Base-by-base conservation (phyloP, 2,888 invertebrate genomes). In the Limnephilus marmoratus region DNA sequence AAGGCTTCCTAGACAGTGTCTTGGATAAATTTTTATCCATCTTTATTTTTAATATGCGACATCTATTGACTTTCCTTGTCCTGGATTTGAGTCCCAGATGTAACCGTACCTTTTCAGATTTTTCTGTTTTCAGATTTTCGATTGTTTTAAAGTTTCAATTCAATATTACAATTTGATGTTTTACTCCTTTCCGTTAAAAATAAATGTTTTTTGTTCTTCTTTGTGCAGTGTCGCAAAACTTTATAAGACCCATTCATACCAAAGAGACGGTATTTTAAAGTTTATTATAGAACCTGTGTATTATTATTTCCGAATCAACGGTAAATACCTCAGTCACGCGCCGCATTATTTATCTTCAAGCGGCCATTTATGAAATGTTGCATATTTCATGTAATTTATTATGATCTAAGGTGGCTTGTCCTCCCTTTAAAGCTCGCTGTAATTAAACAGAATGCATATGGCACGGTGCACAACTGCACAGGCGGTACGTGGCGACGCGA, bases 291-390 rank as follows among this genome's bases (percentile, higher is more conserved):
- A 68, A 68, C 68, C 68, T 68, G 68, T 68, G 24, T n/a, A 68
- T 68, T 24, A 68, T 68, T 68, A 68, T 68, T 68, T 68, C 24
- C n/a, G 24, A 68, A 68, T 68, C 24, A 68, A 68, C 68, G 7
- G 68, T 68, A 24, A 24, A 68, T 68, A 68, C 68, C 9, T 24
- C 24, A 68, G 68, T 68, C 68, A 68, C 68, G 68, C 68, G 68
- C 68, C 68, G 68, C n/a, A 68, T 68, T 68, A 68, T 68, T 68
- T 68, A 24, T 68, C 68, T 68, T 68, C 24, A 68, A 68, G 68
- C 68, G n/a, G n/a, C 68, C 68, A 68, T 68, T 68, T 68, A 68
- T 68, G 68, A 68, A 68, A 68, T 68, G 68, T 68, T 68, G 68
- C 68, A 68, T 68, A 68, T 68, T 68, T 68, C 68, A 68, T 68